phyloP scores from a whole-genome alignment of 2,888 invertebrate genomes.

The Luperina nickerlii region DNA sequence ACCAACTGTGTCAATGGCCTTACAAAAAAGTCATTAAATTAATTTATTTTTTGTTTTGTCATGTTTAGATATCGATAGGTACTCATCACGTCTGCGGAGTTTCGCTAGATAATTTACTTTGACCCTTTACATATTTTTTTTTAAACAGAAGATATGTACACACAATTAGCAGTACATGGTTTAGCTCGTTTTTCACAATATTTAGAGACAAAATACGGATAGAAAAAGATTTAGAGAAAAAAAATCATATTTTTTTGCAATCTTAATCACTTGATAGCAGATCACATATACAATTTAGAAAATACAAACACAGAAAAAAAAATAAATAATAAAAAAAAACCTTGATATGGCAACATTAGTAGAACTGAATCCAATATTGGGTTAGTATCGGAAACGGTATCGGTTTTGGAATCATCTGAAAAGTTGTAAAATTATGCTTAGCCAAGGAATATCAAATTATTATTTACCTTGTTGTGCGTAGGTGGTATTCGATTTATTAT shows the following conservation, averaged over 20 bases:
- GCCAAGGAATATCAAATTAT: background rate
- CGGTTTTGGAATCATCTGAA: slow-evolving; percentile 37
- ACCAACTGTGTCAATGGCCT: background rate
- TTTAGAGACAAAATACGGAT: slow-evolving; percentile 24
- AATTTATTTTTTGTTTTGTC: background rate
- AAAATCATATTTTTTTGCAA: background rate
- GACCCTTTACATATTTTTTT: background rate
- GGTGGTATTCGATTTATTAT: background rate
- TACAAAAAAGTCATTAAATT: no score
- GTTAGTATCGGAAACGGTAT: slow-evolving; percentile 29
- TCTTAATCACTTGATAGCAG: background rate
- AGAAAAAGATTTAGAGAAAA: no score
- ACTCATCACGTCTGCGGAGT: background rate
- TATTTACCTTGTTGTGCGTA: background rate
- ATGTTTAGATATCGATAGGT: no score
- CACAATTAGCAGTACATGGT: slow-evolving; percentile 14
- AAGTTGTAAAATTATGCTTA: slow-evolving; percentile 39
- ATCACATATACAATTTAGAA: slow-evolving; percentile 12
- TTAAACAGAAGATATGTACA: slow-evolving; percentile 26
- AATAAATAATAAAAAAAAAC: slow-evolving; percentile 40
- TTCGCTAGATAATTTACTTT: background rate
- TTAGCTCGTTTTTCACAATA: slow-evolving; percentile 17
- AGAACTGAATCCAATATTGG: slow-evolving; percentile 23
- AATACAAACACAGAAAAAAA: slow-evolving; percentile 26
- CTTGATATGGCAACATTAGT: slow-evolving; percentile 47